phyloP scores from a whole-genome alignment of 1,140 invertebrate species.

The Neuroterus valhalla region DNA sequence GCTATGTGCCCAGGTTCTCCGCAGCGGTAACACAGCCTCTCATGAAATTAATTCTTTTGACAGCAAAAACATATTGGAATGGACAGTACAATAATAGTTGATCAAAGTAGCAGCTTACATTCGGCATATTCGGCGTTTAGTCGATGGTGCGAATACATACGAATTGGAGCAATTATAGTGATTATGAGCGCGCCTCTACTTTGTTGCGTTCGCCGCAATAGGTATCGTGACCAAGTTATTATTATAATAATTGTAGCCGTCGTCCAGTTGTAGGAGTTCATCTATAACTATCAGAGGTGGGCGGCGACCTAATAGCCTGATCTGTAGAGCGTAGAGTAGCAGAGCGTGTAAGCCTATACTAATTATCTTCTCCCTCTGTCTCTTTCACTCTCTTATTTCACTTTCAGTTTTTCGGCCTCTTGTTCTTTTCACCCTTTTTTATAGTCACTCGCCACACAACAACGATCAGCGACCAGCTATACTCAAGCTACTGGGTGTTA shows the following conservation, averaged over 20 bases:
- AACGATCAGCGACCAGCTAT: neutral
- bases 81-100: no score
- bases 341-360: conserved; percentile 43
- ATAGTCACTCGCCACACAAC: conserved; percentile 10
- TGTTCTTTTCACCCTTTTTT: neutral
- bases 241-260: conserved; percentile 6
- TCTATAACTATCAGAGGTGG: conserved; percentile 29
- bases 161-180: no score
- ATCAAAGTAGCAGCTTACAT: no score
- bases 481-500: conserved; percentile 10
- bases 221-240: neutral
- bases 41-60: no score
- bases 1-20: no score
- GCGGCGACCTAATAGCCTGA: conserved; percentile 40
- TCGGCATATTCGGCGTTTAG: no score
- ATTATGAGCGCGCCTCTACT: no score
- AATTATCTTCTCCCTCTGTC: conserved; percentile 33
- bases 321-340: conserved; percentile 39
- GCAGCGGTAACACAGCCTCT: no score
- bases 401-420: neutral
- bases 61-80: no score
- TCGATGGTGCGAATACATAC: no score
- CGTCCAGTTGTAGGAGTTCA: neutral
- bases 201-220: neutral
- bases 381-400: neutral